phyloP scores from a whole-genome alignment of 2,113 vertebrate genomes.

The Haemorhous mexicanus region DNA sequence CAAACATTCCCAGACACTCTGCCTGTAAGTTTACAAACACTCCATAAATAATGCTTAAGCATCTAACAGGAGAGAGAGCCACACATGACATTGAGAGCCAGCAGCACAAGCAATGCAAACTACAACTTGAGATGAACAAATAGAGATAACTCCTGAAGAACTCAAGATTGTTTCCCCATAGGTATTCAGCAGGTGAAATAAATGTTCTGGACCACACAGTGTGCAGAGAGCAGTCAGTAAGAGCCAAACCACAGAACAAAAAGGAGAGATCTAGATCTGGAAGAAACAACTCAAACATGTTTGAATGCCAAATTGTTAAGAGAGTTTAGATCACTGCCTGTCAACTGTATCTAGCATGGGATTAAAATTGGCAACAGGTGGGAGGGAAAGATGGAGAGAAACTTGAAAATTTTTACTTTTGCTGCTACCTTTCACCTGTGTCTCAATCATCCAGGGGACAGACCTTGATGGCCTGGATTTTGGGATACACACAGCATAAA shows the following conservation, averaged over 20 bases:
- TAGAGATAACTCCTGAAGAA: background rate
- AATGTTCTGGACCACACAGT: background rate
- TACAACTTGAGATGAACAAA: background rate
- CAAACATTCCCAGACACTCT: conserved; percentile 16
- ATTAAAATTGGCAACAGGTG: background rate
- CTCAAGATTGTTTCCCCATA: background rate
- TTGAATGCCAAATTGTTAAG: background rate
- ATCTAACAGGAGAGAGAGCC: background rate
- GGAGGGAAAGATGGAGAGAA: background rate
- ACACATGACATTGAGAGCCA: background rate
- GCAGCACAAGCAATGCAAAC: background rate
- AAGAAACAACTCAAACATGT: background rate
- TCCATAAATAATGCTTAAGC: background rate
- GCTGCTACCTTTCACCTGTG: background rate
- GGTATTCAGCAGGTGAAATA: background rate
- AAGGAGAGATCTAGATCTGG: background rate
- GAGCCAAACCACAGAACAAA: background rate
- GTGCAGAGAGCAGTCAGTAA: background rate
- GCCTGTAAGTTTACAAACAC: conserved; percentile 13
- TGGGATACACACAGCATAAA: background rate
- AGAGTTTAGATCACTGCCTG: background rate
- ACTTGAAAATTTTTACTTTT: background rate
- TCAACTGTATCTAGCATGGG: background rate
- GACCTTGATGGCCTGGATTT: background rate
- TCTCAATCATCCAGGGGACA: background rate